Evolutionary conservation across 2,797 vertebrate species (phyloP), one percentile per base, ranked within the genome.

Genomic region (Perodicticus potto): DNA sequence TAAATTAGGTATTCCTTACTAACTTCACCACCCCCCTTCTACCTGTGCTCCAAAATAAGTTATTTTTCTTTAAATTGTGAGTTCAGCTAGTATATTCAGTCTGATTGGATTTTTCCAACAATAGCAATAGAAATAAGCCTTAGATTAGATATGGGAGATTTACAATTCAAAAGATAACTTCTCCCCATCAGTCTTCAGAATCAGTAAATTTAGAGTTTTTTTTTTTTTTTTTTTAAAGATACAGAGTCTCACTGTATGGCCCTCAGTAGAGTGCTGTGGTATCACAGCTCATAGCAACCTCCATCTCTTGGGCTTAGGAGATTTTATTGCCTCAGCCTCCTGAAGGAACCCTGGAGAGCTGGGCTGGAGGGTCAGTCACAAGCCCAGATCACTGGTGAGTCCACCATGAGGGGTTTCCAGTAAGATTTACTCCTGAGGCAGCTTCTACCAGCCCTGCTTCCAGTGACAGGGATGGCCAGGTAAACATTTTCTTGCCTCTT

Each of bases 21-120:
- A 43, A 70, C 12, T 23, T 59, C 16, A 59, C 74, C 8, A 45
- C 45, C 20, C 69, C 67, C n/a, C 57, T 25, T 34, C 32, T 72
- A 7, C 19, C 29, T 29, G 17, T 55, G n/a, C 40, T 69, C 73
- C 63, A 74, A 74, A 40, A 25, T 16, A 53, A 16, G 49, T 49
- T 49, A 23, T 43, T 53, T 92, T 81, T 74, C 82, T 94, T 69
- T 17, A 80, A 55, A 73, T 74, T 69, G 5, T 67, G n/a, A 70
- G 70, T 83, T 84, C 73, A 57, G 53, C 25, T 69, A 59, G 32
- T 59, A 23, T 14, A 37, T 70, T 80, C 81, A 63, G 25, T 78
- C 83, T 91, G 45, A 16, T 8, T 65, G 70, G 57, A 80, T 80
- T 93, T 83, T 76, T 89, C 76, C 81, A 74, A 27, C 27, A 63